Percentiles rank a stretch among this genome's conserved stretches.
phyloP scores from a whole-genome alignment of 2,113 vertebrate species.

The Phodopus roborovskii region DNA sequence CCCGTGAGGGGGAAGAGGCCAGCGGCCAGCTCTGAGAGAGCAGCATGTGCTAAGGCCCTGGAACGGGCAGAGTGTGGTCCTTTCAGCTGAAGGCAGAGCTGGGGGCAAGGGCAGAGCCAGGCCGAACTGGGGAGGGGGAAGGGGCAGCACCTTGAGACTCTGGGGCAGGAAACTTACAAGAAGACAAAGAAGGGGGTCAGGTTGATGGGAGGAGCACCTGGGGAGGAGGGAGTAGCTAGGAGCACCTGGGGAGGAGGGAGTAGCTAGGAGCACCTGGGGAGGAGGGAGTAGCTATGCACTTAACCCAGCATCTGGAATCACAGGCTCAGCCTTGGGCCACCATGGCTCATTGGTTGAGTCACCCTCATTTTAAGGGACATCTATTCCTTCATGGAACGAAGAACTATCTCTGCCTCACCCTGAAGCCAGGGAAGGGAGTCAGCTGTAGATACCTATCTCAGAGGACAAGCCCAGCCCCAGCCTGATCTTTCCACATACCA shows the following conservation, averaged over 20 bases:
- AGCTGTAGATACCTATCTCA: not conserved
- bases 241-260: not conserved
- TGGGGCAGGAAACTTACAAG: not conserved
- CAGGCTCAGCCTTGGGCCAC: not conserved
- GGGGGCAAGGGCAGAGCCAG: not conserved
- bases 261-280: fast-evolving
- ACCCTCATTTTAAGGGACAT: not conserved
- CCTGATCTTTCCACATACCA: not conserved
- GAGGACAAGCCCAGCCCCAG: not conserved
- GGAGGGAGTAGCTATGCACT: fast-evolving
- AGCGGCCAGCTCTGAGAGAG: not conserved
- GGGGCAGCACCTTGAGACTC: not conserved
- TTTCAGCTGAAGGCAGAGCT: not conserved
- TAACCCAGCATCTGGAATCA: not conserved
- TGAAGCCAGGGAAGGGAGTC: not conserved
- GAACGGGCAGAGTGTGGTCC: too few relatives aligned
- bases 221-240: not conserved
- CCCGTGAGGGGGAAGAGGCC: not conserved
- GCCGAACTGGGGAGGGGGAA: not conserved
- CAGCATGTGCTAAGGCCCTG: too few relatives aligned
- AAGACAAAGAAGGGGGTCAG: not conserved
- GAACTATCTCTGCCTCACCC: not conserved
- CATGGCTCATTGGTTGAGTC: not conserved
- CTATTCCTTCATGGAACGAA: not conserved
- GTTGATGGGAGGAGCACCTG: fast-evolving